These are phyloP conservation scores for Xyrichtys novacula DNA, from an alignment of 2,797 vertebrate genomes.

Conservation along the genomic window DNA sequence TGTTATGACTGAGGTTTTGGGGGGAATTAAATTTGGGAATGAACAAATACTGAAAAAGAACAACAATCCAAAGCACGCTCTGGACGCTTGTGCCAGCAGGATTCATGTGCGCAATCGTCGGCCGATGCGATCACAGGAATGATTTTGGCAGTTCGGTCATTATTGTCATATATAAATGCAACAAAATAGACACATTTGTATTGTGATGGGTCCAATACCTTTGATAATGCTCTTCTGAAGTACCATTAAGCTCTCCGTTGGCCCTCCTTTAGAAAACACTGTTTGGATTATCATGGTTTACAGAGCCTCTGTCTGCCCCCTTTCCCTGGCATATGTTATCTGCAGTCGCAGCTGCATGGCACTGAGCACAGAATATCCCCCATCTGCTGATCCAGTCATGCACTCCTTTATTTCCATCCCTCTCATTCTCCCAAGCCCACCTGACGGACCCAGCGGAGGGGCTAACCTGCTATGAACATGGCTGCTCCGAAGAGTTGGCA, in stretches of 20 bases:
- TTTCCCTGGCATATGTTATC: constrained; percentile 78
- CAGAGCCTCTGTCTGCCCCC: constrained; percentile 67
- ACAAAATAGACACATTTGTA: constrained; percentile 63
- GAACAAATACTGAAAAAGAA: constrained; percentile 17
- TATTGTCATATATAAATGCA: constrained; percentile 37
- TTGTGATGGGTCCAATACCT: constrained; percentile 64
- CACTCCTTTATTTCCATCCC: constrained; percentile 70
- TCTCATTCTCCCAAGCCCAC: constrained; percentile 71
- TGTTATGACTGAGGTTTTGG: constrained; percentile 6
- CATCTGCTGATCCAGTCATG: constrained; percentile 76
- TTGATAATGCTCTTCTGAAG: constrained; percentile 64
- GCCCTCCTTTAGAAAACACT: constrained; percentile 64
- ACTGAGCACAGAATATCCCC: constrained; percentile 70
- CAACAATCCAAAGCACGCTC: neutral
- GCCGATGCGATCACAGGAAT: constrained; percentile 42
- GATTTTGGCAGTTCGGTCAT: constrained; percentile 32
- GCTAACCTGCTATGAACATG: constrained; percentile 74
- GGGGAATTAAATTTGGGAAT: constrained; percentile 32
- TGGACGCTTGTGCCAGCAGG: constrained; percentile 25
- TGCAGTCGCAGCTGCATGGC: constrained; percentile 78
- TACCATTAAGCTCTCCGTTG: constrained; percentile 65
- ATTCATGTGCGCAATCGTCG: constrained; percentile 41
- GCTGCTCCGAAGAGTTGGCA: constrained; percentile 67
- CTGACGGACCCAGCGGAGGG: constrained; percentile 67
- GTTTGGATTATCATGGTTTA: constrained; percentile 74